Conservation (phyloP, 2,113 vertebrate species). For the Menidia beryllina region DNA sequence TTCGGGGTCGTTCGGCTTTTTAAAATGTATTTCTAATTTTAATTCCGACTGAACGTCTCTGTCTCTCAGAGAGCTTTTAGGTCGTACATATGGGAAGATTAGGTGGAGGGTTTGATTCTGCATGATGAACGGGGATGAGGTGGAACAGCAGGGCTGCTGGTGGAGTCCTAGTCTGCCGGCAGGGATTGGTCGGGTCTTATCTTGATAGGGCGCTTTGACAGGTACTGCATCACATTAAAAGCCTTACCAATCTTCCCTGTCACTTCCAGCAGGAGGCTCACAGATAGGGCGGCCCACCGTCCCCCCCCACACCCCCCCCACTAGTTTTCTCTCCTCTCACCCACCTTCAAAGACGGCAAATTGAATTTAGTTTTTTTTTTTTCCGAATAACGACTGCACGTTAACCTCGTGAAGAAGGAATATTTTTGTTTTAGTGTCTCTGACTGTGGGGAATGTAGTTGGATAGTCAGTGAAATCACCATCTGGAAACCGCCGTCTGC, state of each 20-base stretch:
- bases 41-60: background rate
- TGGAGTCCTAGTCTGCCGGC: conserved; percentile 27
- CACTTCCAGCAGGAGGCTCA: conserved; percentile 65
- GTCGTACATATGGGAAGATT: too few species aligned
- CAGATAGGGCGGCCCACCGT: conserved; percentile 33
- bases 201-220: conserved; percentile 75
- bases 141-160: conserved; percentile 15
- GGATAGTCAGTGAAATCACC: too few species aligned
- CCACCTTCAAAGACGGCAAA: conserved; percentile 32
- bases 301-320: background rate
- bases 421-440: conserved; percentile 2
- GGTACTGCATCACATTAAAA: conserved; percentile 82
- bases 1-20: too few species aligned
- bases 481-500: too few species aligned
- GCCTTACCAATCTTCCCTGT: conserved; percentile 81
- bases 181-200: conserved; percentile 67
- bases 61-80: background rate
- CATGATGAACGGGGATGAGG: conserved; percentile 23
- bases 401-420: too few species aligned
- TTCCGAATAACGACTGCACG: conserved; percentile 38
- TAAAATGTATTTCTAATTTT: too few species aligned
- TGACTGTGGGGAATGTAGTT: too few species aligned
- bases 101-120: background rate
- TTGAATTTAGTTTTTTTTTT: conserved; percentile 44
- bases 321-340: conserved; percentile 13